phyloP scores from a whole-genome alignment of 2,888 invertebrate species.

The Drosophila anomelani region DNA sequence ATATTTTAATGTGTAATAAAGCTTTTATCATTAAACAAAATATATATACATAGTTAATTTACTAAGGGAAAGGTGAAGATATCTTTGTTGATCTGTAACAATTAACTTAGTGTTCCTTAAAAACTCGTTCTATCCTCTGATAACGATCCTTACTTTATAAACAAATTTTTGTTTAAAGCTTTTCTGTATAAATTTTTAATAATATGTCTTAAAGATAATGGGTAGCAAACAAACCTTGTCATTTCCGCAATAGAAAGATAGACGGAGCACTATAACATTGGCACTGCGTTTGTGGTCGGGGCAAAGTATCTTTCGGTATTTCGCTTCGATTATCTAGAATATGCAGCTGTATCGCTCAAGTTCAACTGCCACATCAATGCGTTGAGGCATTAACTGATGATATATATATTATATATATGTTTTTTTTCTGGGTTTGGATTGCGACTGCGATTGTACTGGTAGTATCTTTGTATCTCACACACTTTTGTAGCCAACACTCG shows the following conservation, averaged over 20 bases:
- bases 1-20: background rate
- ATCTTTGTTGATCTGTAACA: background rate
- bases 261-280: slow-evolving; percentile 42
- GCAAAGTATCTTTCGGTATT: slow-evolving; percentile 30
- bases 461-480: slow-evolving; percentile 59
- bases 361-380: slow-evolving; percentile 57
- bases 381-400: slow-evolving; percentile 61
- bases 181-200: background rate
- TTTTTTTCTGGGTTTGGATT: slow-evolving; percentile 4
- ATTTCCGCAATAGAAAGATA: slow-evolving; percentile 63
- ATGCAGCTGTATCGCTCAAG: slow-evolving; percentile 63
- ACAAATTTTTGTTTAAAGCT: background rate
- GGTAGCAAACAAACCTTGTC: slow-evolving; percentile 64
- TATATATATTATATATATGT: slow-evolving; percentile 5
- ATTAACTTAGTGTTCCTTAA: background rate
- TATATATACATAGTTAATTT: background rate
- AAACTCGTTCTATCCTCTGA: background rate
- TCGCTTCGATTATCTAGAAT: slow-evolving; percentile 46
- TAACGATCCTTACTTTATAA: background rate
- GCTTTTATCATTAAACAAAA: no score
- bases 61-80: background rate
- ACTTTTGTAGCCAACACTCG: slow-evolving; percentile 59
- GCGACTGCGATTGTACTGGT: slow-evolving; percentile 21
- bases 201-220: slow-evolving; percentile 2
- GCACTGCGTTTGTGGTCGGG: slow-evolving; percentile 34